Evolutionary conservation across 2,797 vertebrate species (phyloP).

Genomic region (Pseudomugil gertrudae): DNA sequence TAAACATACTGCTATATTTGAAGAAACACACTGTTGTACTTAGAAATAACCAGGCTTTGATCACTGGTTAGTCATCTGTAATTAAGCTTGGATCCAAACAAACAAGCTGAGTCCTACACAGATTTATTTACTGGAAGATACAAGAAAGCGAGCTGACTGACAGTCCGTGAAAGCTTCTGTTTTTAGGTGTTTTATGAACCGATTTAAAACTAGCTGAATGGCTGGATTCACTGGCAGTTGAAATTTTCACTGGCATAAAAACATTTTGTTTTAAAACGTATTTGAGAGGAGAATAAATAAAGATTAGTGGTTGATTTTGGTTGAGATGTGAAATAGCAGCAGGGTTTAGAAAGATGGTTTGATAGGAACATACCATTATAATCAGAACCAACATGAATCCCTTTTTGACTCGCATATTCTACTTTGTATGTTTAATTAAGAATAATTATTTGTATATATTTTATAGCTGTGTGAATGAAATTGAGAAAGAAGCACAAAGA

Average conservation of each 20-base stretch:
- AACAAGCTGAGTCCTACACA: slow-evolving; percentile 44
- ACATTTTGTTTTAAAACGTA: slow-evolving; percentile 4
- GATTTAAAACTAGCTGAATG: not conserved
- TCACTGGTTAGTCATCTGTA: slow-evolving; percentile 32
- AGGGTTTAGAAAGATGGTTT: slow-evolving; percentile 2
- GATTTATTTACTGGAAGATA: slow-evolving; percentile 53
- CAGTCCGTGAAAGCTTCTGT: slow-evolving; percentile 3
- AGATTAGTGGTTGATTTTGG: slow-evolving; percentile 29
- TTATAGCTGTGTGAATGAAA: not conserved
- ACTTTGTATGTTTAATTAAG: not conserved
- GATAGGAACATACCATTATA: not conserved
- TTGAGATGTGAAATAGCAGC: slow-evolving; percentile 27
- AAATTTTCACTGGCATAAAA: slow-evolving; percentile 1
- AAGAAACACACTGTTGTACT: slow-evolving; percentile 71
- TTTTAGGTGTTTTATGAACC: slow-evolving; percentile 11
- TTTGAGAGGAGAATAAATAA: not conserved
- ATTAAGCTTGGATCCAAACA: slow-evolving; percentile 40
- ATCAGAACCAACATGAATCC: not conserved
- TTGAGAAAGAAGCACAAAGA: slow-evolving; percentile 6
- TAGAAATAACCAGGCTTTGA: slow-evolving; percentile 57
- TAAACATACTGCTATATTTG: slow-evolving; percentile 73
- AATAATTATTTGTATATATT: not conserved
- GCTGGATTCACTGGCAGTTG: slow-evolving; percentile 6
- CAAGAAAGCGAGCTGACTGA: slow-evolving; percentile 22
- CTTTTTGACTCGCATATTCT: not conserved